A percentile compares a stretch with the other conserved stretches of the same genome.
Evolutionary conservation across 2,797 vertebrate genomes (phyloP).

Genomic region (Rhodeus uyekii): DNA sequence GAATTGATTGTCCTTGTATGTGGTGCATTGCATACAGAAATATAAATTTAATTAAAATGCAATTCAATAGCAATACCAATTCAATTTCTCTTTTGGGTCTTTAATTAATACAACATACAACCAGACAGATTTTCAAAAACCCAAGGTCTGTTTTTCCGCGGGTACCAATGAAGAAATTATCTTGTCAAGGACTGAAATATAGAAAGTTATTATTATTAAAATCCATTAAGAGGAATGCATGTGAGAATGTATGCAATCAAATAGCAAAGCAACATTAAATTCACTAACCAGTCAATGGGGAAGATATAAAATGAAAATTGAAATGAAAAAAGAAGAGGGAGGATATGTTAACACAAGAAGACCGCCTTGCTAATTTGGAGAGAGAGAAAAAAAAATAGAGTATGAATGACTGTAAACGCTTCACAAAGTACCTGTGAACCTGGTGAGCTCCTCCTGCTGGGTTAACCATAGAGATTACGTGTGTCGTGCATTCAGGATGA

Average conservation of each 20-base stretch:
- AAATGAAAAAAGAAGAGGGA: constrained; percentile 4
- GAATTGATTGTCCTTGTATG: constrained; percentile 48
- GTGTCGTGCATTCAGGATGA: background rate
- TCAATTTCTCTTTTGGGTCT: constrained; percentile 37
- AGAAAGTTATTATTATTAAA: constrained; percentile 36
- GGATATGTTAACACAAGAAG: constrained; percentile 9
- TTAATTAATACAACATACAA: constrained; percentile 49
- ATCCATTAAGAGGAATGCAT: constrained; percentile 23
- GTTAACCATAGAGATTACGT: background rate
- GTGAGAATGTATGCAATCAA: constrained; percentile 6
- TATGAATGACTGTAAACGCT: background rate
- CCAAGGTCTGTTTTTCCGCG: background rate
- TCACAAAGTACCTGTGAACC: background rate
- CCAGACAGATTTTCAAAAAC: constrained; percentile 17
- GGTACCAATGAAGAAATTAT: constrained; percentile 23
- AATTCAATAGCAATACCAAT: constrained; percentile 47
- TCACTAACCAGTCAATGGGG: constrained; percentile 28
- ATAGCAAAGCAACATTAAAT: constrained; percentile 26
- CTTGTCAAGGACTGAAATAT: constrained; percentile 34
- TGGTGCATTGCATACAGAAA: constrained; percentile 33
- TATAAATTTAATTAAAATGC: constrained; percentile 49
- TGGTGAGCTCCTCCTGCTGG: background rate
- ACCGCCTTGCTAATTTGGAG: background rate
- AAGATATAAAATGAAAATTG: constrained; percentile 1
- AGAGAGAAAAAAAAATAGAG: background rate